phyloP scores from a whole-genome alignment of 2,888 invertebrate species.

The Myopa tessellatipennis region DNA sequence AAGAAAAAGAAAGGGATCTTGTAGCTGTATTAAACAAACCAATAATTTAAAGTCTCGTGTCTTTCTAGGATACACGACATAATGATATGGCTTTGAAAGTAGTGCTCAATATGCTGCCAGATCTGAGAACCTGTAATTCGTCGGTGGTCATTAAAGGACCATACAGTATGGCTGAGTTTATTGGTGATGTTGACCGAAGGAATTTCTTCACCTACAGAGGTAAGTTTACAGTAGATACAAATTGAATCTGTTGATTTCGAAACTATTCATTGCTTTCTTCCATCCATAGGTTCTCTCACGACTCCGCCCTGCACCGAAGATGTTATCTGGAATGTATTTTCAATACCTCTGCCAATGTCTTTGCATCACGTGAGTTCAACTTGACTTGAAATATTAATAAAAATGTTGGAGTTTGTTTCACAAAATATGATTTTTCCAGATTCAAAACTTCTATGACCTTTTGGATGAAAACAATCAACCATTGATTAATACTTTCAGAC shows the following conservation, averaged over 20 bases:
- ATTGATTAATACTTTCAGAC: slow-evolving; percentile 49
- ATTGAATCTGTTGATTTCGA: neutral
- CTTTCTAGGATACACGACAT: slow-evolving; percentile 30
- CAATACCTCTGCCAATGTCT: slow-evolving; percentile 46
- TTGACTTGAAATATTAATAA: neutral
- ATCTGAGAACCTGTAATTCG: slow-evolving; percentile 47
- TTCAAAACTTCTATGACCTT: slow-evolving; percentile 49
- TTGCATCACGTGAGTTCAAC: slow-evolving; percentile 34
- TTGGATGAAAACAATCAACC: slow-evolving; percentile 39
- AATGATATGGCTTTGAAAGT: slow-evolving; percentile 47
- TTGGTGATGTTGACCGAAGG: slow-evolving; percentile 53
- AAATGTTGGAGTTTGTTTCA: neutral
- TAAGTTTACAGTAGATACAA: slow-evolving; percentile 38
- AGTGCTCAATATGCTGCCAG: slow-evolving; percentile 54
- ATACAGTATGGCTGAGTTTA: slow-evolving; percentile 50
- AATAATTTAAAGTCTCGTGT: neutral
- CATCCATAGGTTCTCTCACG: slow-evolving; percentile 48
- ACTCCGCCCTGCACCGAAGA: slow-evolving; percentile 51
- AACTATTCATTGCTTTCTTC: no score
- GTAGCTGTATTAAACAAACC: no score
- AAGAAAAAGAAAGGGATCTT: no score
- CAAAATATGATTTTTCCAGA: slow-evolving; percentile 30
- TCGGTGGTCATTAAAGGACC: slow-evolving; percentile 47
- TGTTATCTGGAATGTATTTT: slow-evolving; percentile 50
- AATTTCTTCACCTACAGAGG: slow-evolving; percentile 58